These are phyloP conservation scores for Arvicanthis niloticus DNA, from an alignment of 2,113 vertebrate species.

Conservation along the genomic window DNA sequence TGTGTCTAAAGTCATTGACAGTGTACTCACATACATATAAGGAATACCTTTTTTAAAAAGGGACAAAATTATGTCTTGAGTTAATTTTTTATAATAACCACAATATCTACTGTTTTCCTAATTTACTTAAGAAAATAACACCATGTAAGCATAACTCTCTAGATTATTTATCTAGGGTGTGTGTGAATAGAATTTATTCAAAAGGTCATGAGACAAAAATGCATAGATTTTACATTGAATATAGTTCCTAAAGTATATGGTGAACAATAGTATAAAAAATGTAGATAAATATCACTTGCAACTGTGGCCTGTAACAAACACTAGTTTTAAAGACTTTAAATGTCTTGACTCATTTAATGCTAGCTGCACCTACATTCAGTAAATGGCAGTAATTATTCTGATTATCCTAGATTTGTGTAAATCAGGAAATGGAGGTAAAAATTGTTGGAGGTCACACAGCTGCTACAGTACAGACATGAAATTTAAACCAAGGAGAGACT, in stretches of 20 bases:
- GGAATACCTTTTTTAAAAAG: no score
- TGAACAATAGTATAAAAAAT: not conserved
- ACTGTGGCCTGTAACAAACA: not conserved
- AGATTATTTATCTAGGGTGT: not conserved
- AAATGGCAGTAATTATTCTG: not conserved
- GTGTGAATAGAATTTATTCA: not conserved
- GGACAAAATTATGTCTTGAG: not conserved
- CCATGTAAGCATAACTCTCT: not conserved
- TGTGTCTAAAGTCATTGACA: no score
- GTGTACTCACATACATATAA: no score
- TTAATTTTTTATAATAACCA: slow-evolving; percentile 65
- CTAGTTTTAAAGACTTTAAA: not conserved
- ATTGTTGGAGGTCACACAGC: not conserved
- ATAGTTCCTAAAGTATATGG: not conserved
- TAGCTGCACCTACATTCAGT: not conserved
- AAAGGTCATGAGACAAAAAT: not conserved
- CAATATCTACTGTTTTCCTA: slow-evolving; percentile 14
- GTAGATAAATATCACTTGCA: not conserved
- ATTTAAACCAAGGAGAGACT: not conserved
- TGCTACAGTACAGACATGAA: not conserved
- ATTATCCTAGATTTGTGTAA: not conserved
- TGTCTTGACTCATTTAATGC: not conserved
- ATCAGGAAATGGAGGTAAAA: not conserved
- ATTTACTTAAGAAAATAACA: slow-evolving; percentile 24
- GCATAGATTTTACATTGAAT: not conserved